Base-by-base conservation (phyloP, 1,140 invertebrate genomes). In the Danaus plexippus region DNA sequence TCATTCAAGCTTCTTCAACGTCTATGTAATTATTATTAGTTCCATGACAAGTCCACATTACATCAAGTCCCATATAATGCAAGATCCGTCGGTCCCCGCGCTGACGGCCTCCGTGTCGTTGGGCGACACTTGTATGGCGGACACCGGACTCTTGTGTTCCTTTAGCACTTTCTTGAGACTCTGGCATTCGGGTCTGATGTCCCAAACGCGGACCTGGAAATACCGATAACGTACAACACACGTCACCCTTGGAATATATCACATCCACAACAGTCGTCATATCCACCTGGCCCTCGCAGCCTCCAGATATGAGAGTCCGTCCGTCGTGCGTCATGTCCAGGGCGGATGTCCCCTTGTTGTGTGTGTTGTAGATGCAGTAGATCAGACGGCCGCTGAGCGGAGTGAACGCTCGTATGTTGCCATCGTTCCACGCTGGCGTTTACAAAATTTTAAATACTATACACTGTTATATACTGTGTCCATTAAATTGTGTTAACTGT, bases 1-100 rank as follows among this genome's bases (percentile, higher is more conserved):
- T 32, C 0, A 32, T 4, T 32, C 2, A 32, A 32, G 5, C 22
- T 32, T 32, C 22, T 32, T 32, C 7, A 32, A 32, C 5, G 2
- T 32, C 22, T 6, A 32, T n/a, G n/a, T n/a, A n/a, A n/a, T n/a
- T n/a, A 55, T 46, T 10, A 54, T 52, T 40, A n/a, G 47, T 9
- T 50, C 13, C 22, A 43, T 11, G 22, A 2, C 12, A 55, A 54
- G 9, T 43, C 10, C 12, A 13, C 70, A 85, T 75, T 85, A 93
- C 90, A 89, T 85, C 5, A 97, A 88, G 72, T 97, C 93, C 96
- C 96, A 98, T 58, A 98, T 92, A 57, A 98, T 95, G 67, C 94
- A 96, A 7, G 94, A 95, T 12, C 96, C 96, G 87, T 98, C 96
- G 0, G 91, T 93, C 48, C 94, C 94, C 0, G 96, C 93, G 67